These are phyloP conservation scores for Acanthacorydalis orientalis DNA, from an alignment of 2,888 invertebrate species.

Conservation along the genomic window DNA sequence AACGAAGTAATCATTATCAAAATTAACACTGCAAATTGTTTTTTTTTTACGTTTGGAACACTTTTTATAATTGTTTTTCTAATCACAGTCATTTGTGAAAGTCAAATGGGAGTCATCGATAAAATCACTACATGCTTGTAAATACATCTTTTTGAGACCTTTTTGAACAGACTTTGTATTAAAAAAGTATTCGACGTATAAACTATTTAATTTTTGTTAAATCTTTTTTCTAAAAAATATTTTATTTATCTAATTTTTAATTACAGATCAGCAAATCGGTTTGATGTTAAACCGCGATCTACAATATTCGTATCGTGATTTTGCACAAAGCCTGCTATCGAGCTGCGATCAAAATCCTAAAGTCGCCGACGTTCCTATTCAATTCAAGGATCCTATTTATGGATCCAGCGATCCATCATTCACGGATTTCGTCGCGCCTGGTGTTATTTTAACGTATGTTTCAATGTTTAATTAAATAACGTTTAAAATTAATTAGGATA, in stretches of 20 bases:
- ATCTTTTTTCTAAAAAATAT: too few species aligned
- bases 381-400: constrained; percentile 78
- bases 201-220: too few species aligned
- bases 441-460: constrained; percentile 80
- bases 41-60: too few species aligned
- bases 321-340: constrained; percentile 55
- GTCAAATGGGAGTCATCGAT: too few species aligned
- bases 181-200: too few species aligned
- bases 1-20: too few species aligned
- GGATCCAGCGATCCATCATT: constrained; percentile 81
- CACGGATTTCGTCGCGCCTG: constrained; percentile 91
- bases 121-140: too few species aligned
- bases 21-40: too few species aligned
- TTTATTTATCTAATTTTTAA: neutral
- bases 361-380: constrained; percentile 75
- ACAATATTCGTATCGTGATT: constrained; percentile 71
- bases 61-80: too few species aligned
- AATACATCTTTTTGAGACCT: too few species aligned
- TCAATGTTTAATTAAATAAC: neutral
- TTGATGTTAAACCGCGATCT: constrained; percentile 75
- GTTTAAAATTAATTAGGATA: neutral
- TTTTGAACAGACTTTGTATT: too few species aligned
- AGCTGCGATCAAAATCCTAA: constrained; percentile 68
- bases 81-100: too few species aligned
- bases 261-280: constrained; percentile 77